Evolutionary conservation across 2,888 invertebrate genomes (phyloP).

Genomic region (Eubasilissa splendida): DNA sequence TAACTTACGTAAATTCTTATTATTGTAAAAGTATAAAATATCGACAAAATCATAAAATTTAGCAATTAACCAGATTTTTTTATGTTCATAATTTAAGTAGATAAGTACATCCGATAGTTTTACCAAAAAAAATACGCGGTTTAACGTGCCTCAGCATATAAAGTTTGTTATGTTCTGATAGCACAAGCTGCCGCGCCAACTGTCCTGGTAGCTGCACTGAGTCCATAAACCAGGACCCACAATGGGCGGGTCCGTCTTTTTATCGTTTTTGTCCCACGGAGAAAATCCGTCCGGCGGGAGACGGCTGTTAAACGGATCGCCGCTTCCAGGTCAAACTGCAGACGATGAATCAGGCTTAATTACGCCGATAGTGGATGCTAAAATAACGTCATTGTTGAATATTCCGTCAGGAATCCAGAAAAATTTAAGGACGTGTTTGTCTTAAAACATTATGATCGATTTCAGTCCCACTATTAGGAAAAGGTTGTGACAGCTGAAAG

Average conservation of each 20-base stretch:
- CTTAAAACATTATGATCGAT: no score
- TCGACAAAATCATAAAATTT: no score
- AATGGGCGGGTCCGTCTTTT: conserved; percentile 6
- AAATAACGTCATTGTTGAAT: neutral
- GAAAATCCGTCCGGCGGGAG: conserved; percentile 16
- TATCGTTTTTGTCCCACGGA: conserved; percentile 9
- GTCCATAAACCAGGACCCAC: conserved; percentile 9
- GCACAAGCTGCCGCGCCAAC: neutral
- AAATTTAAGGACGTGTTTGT: no score
- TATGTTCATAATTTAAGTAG: no score
- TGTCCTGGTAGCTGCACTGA: conserved; percentile 23
- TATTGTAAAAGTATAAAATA: no score
- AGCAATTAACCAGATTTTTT: no score
- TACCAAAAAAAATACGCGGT: neutral
- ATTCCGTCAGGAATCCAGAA: neutral
- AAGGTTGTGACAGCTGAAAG: no score
- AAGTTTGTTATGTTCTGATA: conserved; percentile 7
- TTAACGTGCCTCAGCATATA: neutral
- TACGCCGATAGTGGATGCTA: conserved; percentile 13
- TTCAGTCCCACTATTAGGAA: no score
- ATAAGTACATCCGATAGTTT: no score
- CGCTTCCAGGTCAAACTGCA: neutral
- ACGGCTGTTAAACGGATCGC: conserved; percentile 30
- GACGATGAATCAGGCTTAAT: conserved; percentile 10
- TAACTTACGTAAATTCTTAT: no score